Base-by-base conservation (phyloP, 2,888 invertebrate species). In the Cabera pusaria region DNA sequence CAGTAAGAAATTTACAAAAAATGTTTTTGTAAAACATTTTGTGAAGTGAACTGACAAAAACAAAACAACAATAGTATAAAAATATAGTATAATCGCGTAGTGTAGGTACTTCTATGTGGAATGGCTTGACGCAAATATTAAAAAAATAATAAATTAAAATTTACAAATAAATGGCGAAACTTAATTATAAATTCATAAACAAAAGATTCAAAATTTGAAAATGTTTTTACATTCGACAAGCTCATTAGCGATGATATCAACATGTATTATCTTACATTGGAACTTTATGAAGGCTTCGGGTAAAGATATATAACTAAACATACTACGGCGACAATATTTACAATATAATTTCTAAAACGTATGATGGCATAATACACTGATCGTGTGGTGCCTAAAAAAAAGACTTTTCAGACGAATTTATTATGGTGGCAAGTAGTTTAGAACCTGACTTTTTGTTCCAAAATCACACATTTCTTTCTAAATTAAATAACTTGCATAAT, bases 31-130 rank as follows among this genome's bases (percentile, higher is more conserved):
- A n/a, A 17, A 23, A 23, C 10, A 12, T 11, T 24, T 6, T 21
- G 8, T 50, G 50, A 49, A 37, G 31, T 47, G n/a, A 17, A 23
- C 9, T 12, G 5, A 19, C 31, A 24, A 24, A 19, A 2, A 24
- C 19, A 34, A 46, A 53, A 55, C 40, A 44, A 50, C 43, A 43
- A 28, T 21, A 42, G 8, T 33, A 35, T 29, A 36, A 42, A 28
- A 50, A 56, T 27, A 36, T 23, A 18, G 2, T 34, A 36, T 38
- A 18, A 20, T 29, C 12, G 19, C 8, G 36, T 16, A 11, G 24
- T 31, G 37, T 38, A 46, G 32, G 29, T 36, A 44, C 33, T 32
- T 40, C 1, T 20, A 35, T 16, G 45, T 44, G 45, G 48, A 51
- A 51, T 51, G 51, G 40, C 40, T 48, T 6, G 27, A 36, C 29